phyloP scores from a whole-genome alignment of 23 tunicate species.

The Aplidium turbinatum region DNA sequence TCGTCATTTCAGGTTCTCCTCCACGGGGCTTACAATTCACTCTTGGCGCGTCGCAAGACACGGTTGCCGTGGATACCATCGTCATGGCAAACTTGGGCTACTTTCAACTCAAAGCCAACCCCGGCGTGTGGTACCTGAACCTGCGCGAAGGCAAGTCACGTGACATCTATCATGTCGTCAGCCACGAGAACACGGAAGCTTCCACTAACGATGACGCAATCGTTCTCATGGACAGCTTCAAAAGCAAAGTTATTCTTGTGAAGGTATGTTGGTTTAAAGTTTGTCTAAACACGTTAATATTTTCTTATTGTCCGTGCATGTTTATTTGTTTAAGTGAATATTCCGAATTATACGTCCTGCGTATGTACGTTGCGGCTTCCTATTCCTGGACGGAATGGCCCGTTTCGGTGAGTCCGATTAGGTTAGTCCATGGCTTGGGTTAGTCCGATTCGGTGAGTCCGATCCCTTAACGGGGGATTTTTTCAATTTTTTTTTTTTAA shows the following conservation, averaged over 20 bases:
- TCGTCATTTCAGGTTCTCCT: constrained; percentile 55
- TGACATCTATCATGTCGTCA: constrained; percentile 79
- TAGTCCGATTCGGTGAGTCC: no score
- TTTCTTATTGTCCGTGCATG: no score
- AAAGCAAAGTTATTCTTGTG: constrained; percentile 73
- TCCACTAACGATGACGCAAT: constrained; percentile 47
- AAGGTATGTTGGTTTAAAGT: no score
- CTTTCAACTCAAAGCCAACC: constrained; percentile 93
- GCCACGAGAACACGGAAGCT: constrained; percentile 66
- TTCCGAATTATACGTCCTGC: no score
- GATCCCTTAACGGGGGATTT: no score
- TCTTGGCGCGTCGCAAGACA: constrained; percentile 57
- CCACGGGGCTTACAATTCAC: constrained; percentile 98
- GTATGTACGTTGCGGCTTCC: no score
- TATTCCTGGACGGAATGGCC: no score
- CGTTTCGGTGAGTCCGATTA: no score
- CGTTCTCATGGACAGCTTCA: constrained; percentile 87
- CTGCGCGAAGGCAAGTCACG: constrained; percentile 82
- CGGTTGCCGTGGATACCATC: constrained; percentile 85
- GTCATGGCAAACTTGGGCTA: constrained; percentile 99
- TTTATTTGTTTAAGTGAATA: no score
- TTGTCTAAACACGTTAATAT: no score
- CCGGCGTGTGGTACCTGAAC: constrained; percentile 95
- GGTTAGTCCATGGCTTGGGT: no score
- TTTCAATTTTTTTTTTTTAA: no score